Conservation (phyloP, 2,113 vertebrate species). For the Galemys pyrenaicus region DNA sequence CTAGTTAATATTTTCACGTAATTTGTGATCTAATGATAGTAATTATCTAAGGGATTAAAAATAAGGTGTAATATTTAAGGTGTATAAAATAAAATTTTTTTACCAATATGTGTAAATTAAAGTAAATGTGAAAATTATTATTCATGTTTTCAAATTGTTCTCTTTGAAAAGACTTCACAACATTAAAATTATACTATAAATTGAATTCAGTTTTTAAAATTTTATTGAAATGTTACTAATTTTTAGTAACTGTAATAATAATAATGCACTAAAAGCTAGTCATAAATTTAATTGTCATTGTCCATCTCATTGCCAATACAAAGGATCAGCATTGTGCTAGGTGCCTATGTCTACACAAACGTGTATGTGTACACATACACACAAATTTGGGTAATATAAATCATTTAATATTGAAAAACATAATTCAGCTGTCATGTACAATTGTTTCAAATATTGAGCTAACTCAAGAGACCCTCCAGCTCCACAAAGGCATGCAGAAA, state of each 20-base stretch:
- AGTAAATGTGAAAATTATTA: neutral
- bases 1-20: neutral
- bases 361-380: no score
- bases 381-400: neutral
- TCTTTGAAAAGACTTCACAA: conserved; percentile 11
- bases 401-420: conserved; percentile 12
- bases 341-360: neutral
- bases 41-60: neutral
- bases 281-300: conserved; percentile 4
- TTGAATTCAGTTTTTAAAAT: neutral
- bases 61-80: neutral
- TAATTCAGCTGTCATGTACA: neutral
- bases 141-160: neutral
- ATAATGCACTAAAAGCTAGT: neutral
- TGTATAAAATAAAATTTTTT: neutral
- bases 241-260: no score
- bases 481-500: neutral
- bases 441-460: neutral
- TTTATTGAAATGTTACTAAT: neutral
- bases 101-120: neutral
- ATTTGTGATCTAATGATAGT: neutral
- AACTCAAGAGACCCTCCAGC: neutral
- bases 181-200: neutral
- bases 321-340: neutral
- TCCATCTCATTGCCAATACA: neutral